Evolutionary conservation across 2,888 invertebrate species (phyloP), one percentile per base, ranked within the genome.

Genomic region (Mesorhabditis spiculigera): DNA sequence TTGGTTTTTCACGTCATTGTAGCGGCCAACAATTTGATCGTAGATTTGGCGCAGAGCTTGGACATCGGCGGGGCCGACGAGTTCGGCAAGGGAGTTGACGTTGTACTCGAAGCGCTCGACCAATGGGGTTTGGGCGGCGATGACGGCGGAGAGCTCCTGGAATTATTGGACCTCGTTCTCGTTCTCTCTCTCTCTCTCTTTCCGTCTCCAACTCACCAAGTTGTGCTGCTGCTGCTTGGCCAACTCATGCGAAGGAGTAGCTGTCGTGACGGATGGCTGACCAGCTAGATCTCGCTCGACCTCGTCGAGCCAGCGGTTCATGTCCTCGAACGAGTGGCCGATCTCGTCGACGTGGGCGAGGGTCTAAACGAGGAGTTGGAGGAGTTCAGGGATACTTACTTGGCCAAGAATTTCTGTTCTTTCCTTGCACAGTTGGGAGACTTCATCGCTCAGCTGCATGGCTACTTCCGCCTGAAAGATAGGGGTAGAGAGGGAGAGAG

Each of bases 261-360:
- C 83, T 5, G 83, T 80, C 10, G 76, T 82, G 65, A 88, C 86
- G 0, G 94, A 93, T 13, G 95, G 95, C 90, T 94, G 92, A 50
- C 93, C 88, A 95, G 96, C 90, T 93, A 93, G 83, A 93, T 94
- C 76, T 92, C 92, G 84, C 96, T 89, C 96, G 96, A 63, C 42
- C 8, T 65, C 42, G 71, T 75, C 77, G 61, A 75, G 43, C 76
- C 77, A 78, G 63, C 91, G 90, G 5, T 91, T 90, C 61, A 98
- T 88, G 28, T 94, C 95, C 50, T 91, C 91, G 84, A 96, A 95
- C 0, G 95, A 94, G 80, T 95, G 95, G 68, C 93, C 92, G 89
- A 98, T 93, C 88, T 97, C 95, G 86, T 94, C 94, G 0, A 96
- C 95, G 67, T 98, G 87, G 0, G 96, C 96, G 76, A 96, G 86